phyloP scores from a whole-genome alignment of 2,113 vertebrate genomes.

The Leucopsar rothschildi region DNA sequence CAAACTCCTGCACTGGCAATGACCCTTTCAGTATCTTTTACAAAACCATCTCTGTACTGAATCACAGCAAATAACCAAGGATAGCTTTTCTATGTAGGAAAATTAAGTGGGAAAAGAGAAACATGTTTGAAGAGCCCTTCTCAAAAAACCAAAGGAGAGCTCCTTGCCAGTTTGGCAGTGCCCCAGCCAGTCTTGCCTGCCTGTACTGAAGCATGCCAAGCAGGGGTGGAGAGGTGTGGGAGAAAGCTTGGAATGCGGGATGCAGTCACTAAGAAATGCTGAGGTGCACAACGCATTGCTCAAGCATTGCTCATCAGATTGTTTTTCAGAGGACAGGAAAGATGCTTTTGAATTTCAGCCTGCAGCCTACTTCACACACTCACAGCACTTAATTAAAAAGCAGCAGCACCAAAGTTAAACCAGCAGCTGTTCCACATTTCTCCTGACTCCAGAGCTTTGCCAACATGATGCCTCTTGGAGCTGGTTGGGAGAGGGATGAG shows the following conservation, averaged over 20 bases:
- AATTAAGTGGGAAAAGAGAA: not conserved
- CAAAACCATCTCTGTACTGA: not conserved
- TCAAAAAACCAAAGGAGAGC: not conserved
- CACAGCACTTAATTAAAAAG: not conserved
- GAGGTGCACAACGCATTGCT: not conserved
- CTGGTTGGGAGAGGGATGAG: not conserved
- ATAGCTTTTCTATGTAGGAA: not conserved
- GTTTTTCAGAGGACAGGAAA: not conserved
- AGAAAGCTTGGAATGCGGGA: not conserved
- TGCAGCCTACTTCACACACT: not conserved
- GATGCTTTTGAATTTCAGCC: not conserved
- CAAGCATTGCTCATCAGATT: not conserved
- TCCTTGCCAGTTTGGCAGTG: not conserved
- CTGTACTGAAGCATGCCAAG: accelerated
- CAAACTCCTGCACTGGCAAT: not conserved
- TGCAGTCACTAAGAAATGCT: not conserved
- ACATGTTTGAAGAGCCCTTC: not conserved
- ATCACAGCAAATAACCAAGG: not conserved
- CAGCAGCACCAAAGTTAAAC: not conserved
- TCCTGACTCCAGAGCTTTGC: not conserved
- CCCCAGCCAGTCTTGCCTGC: not conserved
- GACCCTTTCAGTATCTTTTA: not conserved
- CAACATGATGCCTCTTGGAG: not conserved
- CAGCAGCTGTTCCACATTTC: not conserved
- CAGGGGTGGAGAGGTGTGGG: not conserved